Evolutionary conservation across 2,888 invertebrate genomes (phyloP).

Genomic region (Eupithecia subfuscata): DNA sequence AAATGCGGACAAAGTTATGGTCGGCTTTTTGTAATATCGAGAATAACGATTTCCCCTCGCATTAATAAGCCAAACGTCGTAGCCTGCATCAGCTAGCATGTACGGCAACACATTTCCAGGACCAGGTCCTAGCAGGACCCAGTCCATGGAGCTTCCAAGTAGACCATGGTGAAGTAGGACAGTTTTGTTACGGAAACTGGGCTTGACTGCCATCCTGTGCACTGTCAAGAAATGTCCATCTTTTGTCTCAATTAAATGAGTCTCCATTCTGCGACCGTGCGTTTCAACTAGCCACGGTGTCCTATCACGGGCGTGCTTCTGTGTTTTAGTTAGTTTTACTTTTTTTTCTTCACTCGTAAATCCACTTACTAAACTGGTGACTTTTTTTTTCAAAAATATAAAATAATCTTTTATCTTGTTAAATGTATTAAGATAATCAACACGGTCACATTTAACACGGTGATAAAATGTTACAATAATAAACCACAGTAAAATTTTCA

Average conservation of each 20-base stretch:
- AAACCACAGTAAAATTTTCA: not conserved
- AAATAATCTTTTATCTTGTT: not conserved
- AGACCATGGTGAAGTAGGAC: conserved; percentile 70
- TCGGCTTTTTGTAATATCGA: conserved; percentile 54
- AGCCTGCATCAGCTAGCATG: no score
- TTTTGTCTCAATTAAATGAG: conserved; percentile 61
- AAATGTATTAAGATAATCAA: not conserved
- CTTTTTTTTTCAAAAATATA: not conserved
- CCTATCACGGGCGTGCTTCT: not conserved
- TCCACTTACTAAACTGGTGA: not conserved
- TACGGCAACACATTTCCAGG: conserved; percentile 61
- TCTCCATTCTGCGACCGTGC: conserved; percentile 61
- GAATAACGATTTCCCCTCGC: conserved; percentile 52
- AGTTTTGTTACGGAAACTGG: conserved; percentile 46
- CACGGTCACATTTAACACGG: not conserved
- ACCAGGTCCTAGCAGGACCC: conserved; percentile 64
- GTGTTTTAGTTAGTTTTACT: not conserved
- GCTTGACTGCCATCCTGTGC: conserved; percentile 52
- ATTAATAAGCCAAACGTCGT: no score
- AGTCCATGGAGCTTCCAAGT: conserved; percentile 72
- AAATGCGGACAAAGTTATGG: conserved; percentile 52
- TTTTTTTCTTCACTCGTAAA: not conserved
- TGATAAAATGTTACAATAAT: not conserved
- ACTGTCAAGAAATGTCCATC: conserved; percentile 69
- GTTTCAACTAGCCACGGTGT: conserved; percentile 60